These are phyloP conservation scores for Eupsilia transversa DNA, from an alignment of 2,888 invertebrate species.

Conservation along the genomic window DNA sequence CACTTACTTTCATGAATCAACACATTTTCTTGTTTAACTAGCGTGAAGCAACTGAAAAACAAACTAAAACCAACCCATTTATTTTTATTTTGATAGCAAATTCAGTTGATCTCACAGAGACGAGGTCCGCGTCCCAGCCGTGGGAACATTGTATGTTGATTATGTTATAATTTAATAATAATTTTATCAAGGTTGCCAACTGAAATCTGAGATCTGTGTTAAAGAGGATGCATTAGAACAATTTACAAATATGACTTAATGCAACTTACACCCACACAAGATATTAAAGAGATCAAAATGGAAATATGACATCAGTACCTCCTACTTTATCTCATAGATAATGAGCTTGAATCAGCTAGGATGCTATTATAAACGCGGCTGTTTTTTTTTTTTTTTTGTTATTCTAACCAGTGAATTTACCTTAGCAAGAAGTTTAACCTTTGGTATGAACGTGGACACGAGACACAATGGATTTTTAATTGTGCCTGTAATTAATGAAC, in stretches of 20 bases:
- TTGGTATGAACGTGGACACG: no score
- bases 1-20: neutral
- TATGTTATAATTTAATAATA: neutral
- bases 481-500: no score
- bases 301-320: slow-evolving; percentile 52
- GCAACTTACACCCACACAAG: slow-evolving; percentile 28
- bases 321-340: neutral
- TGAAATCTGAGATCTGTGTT: slow-evolving; percentile 39
- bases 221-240: slow-evolving; percentile 37
- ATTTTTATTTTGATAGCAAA: neutral
- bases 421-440: no score
- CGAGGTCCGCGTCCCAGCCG: no score
- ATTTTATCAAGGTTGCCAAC: neutral
- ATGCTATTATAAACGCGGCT: neutral
- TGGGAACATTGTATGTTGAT: neutral
- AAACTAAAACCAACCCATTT: neutral
- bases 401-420: neutral
- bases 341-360: neutral
- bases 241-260: slow-evolving; percentile 19
- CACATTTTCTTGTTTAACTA: neutral
- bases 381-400: neutral
- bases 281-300: slow-evolving; percentile 17
- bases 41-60: neutral
- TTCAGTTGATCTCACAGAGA: neutral
- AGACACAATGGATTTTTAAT: no score